Evolutionary conservation across 2,797 vertebrate genomes (phyloP).

Genomic region (Platyrinchus mystaceus): DNA sequence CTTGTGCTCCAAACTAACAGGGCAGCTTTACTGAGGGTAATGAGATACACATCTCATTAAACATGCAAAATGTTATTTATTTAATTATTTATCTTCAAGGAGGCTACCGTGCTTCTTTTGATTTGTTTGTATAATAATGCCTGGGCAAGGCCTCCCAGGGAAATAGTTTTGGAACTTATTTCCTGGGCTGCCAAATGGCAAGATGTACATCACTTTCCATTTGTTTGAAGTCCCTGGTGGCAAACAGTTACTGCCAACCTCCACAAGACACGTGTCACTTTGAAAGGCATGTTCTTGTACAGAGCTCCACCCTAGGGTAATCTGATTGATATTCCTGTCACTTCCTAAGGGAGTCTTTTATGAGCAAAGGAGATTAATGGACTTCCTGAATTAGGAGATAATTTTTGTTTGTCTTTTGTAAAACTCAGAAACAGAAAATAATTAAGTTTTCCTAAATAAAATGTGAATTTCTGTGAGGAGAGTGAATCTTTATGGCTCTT

Average conservation of each 20-base stretch:
- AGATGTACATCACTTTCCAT: neutral
- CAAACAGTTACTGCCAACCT: neutral
- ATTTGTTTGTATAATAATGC: neutral
- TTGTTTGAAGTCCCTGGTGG: neutral
- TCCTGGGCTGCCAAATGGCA: neutral
- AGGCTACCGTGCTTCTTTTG: neutral
- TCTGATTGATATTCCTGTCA: neutral
- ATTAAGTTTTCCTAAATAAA: neutral
- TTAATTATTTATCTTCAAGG: neutral
- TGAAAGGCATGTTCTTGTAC: neutral
- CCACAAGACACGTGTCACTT: neutral
- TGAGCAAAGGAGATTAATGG: neutral
- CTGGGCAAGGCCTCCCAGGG: neutral
- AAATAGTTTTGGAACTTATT: neutral
- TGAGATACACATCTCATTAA: neutral
- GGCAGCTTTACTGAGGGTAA: neutral
- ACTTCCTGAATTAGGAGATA: neutral
- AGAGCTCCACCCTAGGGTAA: neutral
- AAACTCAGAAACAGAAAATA: neutral
- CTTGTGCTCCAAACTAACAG: neutral
- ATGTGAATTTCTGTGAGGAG: neutral
- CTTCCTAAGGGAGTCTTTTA: neutral
- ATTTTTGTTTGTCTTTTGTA: neutral
- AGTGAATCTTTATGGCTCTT: neutral
- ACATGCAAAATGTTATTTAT: neutral